phyloP scores from a whole-genome alignment of 2,113 vertebrate species.

The Rhagologus leucostigma region DNA sequence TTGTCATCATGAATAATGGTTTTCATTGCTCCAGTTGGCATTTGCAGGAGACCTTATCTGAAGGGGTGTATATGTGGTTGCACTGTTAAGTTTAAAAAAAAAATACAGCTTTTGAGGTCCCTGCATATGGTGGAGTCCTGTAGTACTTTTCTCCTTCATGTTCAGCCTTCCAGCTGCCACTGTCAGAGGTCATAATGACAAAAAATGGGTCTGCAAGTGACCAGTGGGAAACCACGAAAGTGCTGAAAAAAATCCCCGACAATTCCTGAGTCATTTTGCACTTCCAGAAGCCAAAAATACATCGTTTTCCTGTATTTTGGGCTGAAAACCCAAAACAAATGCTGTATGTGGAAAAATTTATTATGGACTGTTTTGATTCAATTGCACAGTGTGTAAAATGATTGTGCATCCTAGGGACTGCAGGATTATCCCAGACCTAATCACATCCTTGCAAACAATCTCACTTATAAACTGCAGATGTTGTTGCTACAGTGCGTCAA shows the following conservation, averaged over 20 bases:
- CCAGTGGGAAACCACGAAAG: neutral
- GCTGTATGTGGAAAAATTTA: neutral
- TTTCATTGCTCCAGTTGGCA: neutral
- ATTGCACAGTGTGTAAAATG: neutral
- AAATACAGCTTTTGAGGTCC: neutral
- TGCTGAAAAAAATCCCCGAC: rapidly evolving
- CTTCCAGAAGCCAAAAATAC: neutral
- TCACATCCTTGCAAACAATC: neutral
- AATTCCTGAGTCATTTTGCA: neutral
- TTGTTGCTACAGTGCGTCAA: neutral
- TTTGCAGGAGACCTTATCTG: neutral
- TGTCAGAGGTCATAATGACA: neutral
- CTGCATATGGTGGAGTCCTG: neutral
- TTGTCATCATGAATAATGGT: neutral
- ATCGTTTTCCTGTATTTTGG: neutral
- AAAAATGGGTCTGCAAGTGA: neutral
- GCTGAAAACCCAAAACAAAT: neutral
- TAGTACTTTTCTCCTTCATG: neutral
- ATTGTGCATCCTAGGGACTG: neutral
- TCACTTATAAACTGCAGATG: neutral
- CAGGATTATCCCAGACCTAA: neutral
- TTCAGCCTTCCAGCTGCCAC: neutral
- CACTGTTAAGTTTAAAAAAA: neutral
- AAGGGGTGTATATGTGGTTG: neutral
- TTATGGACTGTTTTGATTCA: neutral